Evolutionary conservation across 2,113 vertebrate genomes (phyloP).

Genomic region (Amazona vittata): DNA sequence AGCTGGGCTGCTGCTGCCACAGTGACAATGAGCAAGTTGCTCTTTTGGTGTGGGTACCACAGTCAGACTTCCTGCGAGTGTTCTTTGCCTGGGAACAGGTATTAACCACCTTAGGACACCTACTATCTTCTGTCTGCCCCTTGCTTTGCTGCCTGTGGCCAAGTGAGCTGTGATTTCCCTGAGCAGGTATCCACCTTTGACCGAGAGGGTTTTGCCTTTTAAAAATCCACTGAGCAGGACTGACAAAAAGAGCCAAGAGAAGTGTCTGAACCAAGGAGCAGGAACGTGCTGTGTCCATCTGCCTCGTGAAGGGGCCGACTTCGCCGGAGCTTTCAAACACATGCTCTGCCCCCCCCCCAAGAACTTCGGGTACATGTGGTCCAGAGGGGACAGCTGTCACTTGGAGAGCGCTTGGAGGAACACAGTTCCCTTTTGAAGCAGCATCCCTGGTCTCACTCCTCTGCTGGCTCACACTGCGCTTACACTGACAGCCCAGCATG

Average conservation of each 20-base stretch:
- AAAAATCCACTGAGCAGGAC: not conserved
- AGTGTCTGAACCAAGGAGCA: not conserved
- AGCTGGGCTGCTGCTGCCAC: not conserved
- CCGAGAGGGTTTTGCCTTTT: not conserved
- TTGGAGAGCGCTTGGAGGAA: not conserved
- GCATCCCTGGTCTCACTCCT: not conserved
- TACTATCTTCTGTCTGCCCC: not conserved
- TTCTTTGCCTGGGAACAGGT: not conserved
- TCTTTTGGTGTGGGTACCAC: not conserved
- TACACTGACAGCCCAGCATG: not conserved
- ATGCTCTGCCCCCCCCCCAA: not conserved
- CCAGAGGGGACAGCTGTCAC: not conserved
- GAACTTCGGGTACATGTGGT: accelerated
- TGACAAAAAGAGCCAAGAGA: not conserved
- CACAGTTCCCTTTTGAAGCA: not conserved
- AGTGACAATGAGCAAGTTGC: too few relatives aligned
- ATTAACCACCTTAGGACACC: not conserved
- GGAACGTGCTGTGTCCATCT: not conserved
- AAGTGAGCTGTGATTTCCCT: not conserved
- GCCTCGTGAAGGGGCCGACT: not conserved
- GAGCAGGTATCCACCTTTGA: not conserved
- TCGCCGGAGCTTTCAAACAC: not conserved
- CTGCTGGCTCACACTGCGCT: not conserved
- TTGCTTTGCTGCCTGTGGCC: not conserved
- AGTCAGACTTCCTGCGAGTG: not conserved